phyloP scores from a whole-genome alignment of 2,113 vertebrate genomes.

The Rhinogobius similis region DNA sequence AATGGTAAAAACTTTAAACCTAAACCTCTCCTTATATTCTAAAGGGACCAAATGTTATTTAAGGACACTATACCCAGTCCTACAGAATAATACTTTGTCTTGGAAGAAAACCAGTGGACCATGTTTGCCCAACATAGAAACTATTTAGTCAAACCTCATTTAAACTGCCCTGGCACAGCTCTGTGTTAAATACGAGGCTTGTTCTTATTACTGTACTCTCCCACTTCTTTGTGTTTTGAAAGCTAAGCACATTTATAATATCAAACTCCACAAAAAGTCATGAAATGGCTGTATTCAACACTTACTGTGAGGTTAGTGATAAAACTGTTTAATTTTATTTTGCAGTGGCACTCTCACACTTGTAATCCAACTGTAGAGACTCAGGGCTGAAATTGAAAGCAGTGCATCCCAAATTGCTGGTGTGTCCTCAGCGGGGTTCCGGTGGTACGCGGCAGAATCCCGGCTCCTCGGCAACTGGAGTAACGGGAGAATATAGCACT shows the following conservation, averaged over 20 bases:
- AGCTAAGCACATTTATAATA: slow-evolving; percentile 35
- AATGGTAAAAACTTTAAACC: no score
- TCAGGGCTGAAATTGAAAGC: slow-evolving; percentile 53
- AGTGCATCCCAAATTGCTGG: slow-evolving; percentile 52
- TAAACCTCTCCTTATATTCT: no score
- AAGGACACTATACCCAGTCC: neutral
- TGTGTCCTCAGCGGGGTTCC: slow-evolving; percentile 56
- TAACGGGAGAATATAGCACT: slow-evolving; percentile 51
- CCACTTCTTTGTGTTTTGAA: slow-evolving; percentile 12
- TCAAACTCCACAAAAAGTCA: slow-evolving; percentile 10
- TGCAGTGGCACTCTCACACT: slow-evolving; percentile 14
- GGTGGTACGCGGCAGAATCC: slow-evolving; percentile 43
- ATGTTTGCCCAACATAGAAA: neutral
- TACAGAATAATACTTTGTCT: neutral
- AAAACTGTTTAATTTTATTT: neutral
- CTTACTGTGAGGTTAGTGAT: slow-evolving; percentile 13
- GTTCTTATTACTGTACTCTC: neutral
- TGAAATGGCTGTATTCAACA: neutral
- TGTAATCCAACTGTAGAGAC: slow-evolving; percentile 25
- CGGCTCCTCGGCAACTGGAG: slow-evolving; percentile 25
- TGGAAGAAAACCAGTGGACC: neutral
- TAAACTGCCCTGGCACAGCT: neutral
- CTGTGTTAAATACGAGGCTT: neutral
- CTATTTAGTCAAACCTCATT: neutral
- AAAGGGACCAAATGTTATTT: neutral